Evolutionary conservation across 2,797 vertebrate genomes (phyloP), one percentile per base, ranked within the genome.

Genomic region (Vespertilio murinus): DNA sequence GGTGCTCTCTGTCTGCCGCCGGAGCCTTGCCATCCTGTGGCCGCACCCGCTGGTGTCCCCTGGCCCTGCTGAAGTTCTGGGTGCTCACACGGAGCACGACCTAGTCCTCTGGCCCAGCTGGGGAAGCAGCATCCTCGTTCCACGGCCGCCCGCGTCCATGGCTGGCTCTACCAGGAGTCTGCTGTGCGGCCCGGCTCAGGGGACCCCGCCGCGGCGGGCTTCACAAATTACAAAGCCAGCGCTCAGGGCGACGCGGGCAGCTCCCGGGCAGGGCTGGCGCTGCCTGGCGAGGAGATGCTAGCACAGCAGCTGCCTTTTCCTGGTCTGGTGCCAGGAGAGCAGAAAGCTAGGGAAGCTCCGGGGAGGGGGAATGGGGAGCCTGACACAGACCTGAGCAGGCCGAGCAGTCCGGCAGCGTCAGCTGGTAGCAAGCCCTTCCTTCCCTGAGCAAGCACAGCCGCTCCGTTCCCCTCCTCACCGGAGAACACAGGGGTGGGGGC

Each of bases 91-190:
- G 17, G 30, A 6, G 25, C 1, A 3, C 2, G 5, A 7, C 17
- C 42, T 8, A 22, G 73, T n/a, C n/a, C 12, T 1, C 20, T n/a
- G 2, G n/a, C 23, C 42, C 20, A 28, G 14, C 40, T 33, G 23
- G n/a, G 74, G 18, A 10, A 28, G 3, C 40, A 14, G 0, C 4
- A 25, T 7, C 56, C 33, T 17, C 6, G 33, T 40, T 8, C 28
- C 10, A 5, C 35, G 49, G 18, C 13, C 28, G 22, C 61, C 8
- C 0, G 1, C 42, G 75, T 33, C 28, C 22, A 0, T 30, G 3
- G 2, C 6, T 2, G 8, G 40, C 1, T 28, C 28, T 42, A 3
- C 14, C 14, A 11, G 2, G 3, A 7, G 0, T 10, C 3, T 0
- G 10, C 9, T 18, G 16, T 6, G 30, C 20, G 56, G 16, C 9